Conservation (phyloP, 2,797 vertebrate genomes). For the Lophura swinhoii region DNA sequence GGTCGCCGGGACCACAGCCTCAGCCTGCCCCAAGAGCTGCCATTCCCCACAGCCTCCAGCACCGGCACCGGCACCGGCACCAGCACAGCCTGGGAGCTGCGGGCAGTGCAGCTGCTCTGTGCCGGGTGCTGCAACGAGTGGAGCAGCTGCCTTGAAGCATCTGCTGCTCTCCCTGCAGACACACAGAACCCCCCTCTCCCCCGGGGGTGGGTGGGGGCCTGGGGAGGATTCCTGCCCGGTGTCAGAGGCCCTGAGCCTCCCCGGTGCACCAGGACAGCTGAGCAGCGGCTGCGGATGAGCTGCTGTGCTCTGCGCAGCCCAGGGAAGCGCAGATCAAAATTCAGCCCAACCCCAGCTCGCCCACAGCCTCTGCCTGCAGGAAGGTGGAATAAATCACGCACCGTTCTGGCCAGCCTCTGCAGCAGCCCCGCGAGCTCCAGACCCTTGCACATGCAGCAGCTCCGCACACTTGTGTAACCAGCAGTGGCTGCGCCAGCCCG, state of each 20-base stretch:
- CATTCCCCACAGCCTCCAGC: neutral
- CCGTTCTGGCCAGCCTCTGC: neutral
- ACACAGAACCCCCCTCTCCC: neutral
- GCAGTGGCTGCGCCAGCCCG: neutral
- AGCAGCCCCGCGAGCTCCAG: neutral
- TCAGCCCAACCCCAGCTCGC: neutral
- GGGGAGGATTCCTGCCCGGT: neutral
- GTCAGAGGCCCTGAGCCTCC: neutral
- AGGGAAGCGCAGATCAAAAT: neutral
- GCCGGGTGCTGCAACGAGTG: neutral
- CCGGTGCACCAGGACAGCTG: neutral
- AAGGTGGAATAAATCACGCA: slow-evolving; percentile 27
- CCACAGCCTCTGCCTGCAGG: neutral
- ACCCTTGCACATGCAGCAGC: neutral
- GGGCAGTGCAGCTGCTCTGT: neutral
- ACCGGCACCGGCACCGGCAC: neutral
- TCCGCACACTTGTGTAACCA: neutral
- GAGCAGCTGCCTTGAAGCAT: neutral
- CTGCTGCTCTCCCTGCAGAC: neutral
- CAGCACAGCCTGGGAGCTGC: neutral
- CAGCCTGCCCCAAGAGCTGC: neutral
- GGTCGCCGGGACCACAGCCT: neutral
- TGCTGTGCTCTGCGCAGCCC: neutral
- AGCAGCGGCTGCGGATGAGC: neutral
- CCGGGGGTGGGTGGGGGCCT: rapidly evolving